Conservation (phyloP, 2,888 invertebrate genomes). For the Parasteatoda lunata region DNA sequence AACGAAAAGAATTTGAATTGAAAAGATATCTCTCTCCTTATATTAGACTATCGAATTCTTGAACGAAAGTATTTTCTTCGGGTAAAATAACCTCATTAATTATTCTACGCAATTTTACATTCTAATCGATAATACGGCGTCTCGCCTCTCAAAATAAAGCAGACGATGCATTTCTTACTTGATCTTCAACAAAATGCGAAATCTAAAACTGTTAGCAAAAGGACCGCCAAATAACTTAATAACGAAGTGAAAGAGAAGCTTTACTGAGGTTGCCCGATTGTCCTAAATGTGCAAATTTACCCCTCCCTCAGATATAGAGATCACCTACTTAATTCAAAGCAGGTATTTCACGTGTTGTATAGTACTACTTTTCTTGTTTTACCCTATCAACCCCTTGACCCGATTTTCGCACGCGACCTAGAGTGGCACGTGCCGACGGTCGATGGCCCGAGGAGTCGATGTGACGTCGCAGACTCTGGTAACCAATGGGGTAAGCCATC, state of each 20-base stretch:
- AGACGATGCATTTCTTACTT: too few species aligned
- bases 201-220: background rate
- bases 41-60: too few species aligned
- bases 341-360: conserved; percentile 16
- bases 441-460: conserved; percentile 49
- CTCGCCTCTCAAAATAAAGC: too few species aligned
- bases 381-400: conserved; percentile 23
- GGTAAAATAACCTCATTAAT: background rate
- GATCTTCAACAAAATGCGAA: too few species aligned
- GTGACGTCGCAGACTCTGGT: conserved; percentile 14
- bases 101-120: too few species aligned
- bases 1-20: too few species aligned
- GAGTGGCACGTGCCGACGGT: conserved; percentile 62
- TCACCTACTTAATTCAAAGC: background rate
- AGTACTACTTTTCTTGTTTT: conserved; percentile 8
- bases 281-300: conserved; percentile 41
- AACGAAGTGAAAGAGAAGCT: background rate
- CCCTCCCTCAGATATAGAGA: background rate
- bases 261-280: conserved; percentile 18
- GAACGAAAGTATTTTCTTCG: too few species aligned
- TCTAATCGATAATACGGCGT: too few species aligned
- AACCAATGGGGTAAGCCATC: conserved; percentile 6
- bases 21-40: too few species aligned
- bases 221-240: background rate
- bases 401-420: conserved; percentile 51